Percentiles rank a stretch among this genome's conserved stretches.
Conservation (phyloP, 1,140 invertebrate species). For the Littorina saxatilis region DNA sequence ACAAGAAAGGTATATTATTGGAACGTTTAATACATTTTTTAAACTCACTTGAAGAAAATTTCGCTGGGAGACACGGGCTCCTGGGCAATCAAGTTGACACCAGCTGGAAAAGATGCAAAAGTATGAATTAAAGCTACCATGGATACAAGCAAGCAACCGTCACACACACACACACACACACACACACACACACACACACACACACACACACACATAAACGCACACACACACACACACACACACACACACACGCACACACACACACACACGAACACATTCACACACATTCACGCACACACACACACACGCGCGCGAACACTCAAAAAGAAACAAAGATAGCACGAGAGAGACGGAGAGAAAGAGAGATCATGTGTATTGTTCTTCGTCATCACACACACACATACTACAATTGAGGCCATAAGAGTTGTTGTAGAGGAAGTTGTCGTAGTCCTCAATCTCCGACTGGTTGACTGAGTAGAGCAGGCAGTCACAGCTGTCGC, state of each 20-base stretch:
- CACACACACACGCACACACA: slow-evolving; percentile 15
- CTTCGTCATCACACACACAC: too few species aligned
- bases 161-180: slow-evolving; percentile 7
- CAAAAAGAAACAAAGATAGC: too few species aligned
- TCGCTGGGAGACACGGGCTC: background rate
- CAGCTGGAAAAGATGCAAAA: too few species aligned
- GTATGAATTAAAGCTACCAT: too few species aligned
- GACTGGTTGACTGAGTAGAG: background rate
- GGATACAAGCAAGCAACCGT: background rate
- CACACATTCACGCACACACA: slow-evolving; percentile 6
- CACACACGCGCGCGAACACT: too few species aligned
- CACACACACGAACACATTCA: background rate
- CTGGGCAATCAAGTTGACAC: too few species aligned
- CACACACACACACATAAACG: background rate
- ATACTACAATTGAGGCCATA: slow-evolving; percentile 40
- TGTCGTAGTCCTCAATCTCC: background rate
- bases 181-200: slow-evolving; percentile 12
- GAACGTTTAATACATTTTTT: too few species aligned
- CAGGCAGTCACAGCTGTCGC: slow-evolving; percentile 65
- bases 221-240: slow-evolving; percentile 14
- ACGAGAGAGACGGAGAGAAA: too few species aligned
- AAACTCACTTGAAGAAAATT: slow-evolving; percentile 4
- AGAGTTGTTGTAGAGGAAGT: background rate
- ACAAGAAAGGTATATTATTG: too few species aligned
- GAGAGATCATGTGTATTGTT: too few species aligned